These are phyloP conservation scores for Mycetomoellerius zeteki DNA, from an alignment of 1,140 invertebrate species.

Conservation along the genomic window DNA sequence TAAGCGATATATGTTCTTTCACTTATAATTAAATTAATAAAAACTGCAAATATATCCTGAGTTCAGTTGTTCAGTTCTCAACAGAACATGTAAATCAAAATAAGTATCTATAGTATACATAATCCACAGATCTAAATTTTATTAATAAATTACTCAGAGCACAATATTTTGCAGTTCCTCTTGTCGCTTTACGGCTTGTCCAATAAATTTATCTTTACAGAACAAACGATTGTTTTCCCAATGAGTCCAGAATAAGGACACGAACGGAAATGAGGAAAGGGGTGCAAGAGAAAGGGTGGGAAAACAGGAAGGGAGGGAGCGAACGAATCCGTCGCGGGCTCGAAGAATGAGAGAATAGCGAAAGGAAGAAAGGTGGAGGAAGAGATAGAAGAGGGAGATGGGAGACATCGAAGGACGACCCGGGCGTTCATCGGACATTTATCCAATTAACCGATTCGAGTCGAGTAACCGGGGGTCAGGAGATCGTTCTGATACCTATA, in stretches of 20 bases:
- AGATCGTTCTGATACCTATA: constrained; percentile 80
- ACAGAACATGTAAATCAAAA: background rate
- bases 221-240: constrained; percentile 83
- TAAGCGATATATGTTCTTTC: background rate
- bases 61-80: background rate
- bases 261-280: constrained; percentile 82
- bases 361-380: constrained; percentile 63
- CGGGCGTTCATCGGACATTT: constrained; percentile 86
- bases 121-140: background rate
- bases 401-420: constrained; percentile 67
- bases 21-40: no score
- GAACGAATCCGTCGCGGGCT: constrained; percentile 16
- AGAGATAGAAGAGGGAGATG: constrained; percentile 53
- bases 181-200: constrained; percentile 64
- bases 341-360: constrained; percentile 26
- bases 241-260: constrained; percentile 83
- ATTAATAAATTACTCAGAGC: constrained; percentile 12
- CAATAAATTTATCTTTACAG: constrained; percentile 83
- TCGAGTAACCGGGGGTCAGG: constrained; percentile 80
- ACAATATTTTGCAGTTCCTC: background rate
- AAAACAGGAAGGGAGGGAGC: constrained; percentile 47
- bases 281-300: constrained; percentile 67
- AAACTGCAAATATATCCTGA: background rate
- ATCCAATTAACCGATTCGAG: constrained; percentile 86
- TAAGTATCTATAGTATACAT: background rate